phyloP scores from a whole-genome alignment of 2,888 invertebrate species.

The Catocala nupta region DNA sequence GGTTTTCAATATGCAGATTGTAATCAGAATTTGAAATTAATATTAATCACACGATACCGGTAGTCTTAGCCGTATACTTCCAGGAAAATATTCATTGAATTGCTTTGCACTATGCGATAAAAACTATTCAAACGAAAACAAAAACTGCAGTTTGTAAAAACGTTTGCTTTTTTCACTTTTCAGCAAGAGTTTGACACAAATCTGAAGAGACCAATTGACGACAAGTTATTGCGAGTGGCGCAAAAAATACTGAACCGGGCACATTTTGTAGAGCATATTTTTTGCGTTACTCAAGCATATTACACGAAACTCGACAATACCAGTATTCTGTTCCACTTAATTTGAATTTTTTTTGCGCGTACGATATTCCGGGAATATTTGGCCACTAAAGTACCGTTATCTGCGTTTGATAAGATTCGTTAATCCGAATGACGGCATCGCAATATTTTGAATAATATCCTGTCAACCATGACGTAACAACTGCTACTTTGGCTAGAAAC shows the following conservation, averaged over 20 bases:
- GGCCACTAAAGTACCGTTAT: constrained; percentile 59
- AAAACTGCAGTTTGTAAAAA: constrained; percentile 20
- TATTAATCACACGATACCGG: constrained; percentile 36
- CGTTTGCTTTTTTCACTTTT: constrained; percentile 17
- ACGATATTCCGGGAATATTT: constrained; percentile 42
- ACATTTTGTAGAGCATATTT: constrained; percentile 43
- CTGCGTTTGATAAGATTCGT: constrained; percentile 69
- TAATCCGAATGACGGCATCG: constrained; percentile 70
- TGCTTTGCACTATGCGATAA: not conserved
- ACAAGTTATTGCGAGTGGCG: constrained; percentile 22
- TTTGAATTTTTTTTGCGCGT: constrained; percentile 30
- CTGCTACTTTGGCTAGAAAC: constrained; percentile 16
- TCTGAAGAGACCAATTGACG: constrained; percentile 31
- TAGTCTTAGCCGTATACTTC: constrained; percentile 16
- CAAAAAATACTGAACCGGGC: constrained; percentile 41
- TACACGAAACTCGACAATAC: constrained; percentile 47
- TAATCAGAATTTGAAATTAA: constrained; percentile 34
- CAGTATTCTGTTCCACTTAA: constrained; percentile 36
- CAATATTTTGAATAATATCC: constrained; percentile 52
- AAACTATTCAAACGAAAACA: constrained; percentile 7
- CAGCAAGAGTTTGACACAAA: constrained; percentile 48
- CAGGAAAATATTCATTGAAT: constrained; percentile 26
- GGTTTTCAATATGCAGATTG: constrained; percentile 23
- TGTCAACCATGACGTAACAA: constrained; percentile 42
- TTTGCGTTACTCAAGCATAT: constrained; percentile 37